Base-by-base conservation (phyloP, 1,140 invertebrate species). In the Bombus vancouverensis region DNA sequence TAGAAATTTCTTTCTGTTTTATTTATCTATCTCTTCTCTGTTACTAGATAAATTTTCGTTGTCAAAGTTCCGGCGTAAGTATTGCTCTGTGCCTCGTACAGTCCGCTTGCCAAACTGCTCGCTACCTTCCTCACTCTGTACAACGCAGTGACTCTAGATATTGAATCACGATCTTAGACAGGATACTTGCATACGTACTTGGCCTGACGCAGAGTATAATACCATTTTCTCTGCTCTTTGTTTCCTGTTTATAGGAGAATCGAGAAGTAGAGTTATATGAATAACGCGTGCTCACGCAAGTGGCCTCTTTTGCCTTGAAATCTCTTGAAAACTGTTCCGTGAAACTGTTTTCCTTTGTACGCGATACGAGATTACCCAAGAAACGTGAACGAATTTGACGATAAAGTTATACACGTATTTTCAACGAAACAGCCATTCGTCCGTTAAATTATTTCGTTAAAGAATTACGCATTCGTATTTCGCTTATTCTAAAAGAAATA, bases 191-290 rank as follows among this genome's bases (percentile, higher is more conserved):
- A 22, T 53, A 53, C 18, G 2, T 53, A 53, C 37, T 39, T 65
- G 10, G 5, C 37, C 42, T n/a, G 28, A 65, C 37, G 22, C 22
- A 18, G 13, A 39, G n/a, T n/a, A 47, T 65, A 82, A 75, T 75
- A 47, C 12, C n/a, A 25, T 28, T 73, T 65, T 82, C 32, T 22
- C 47, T 25, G 44, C 12, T 53, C 79, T 81, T 72, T 81, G 47
- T 72, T 32, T 39, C 25, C 28, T 9, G 28, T 13, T 53, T 32
- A 22, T 39, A 42, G 71, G 18, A 32, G 34, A 34, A 74, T 82
- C 70, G 39, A 34, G n/a, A 74, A 44, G n/a, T 8, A 53, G 62
- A 18, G 37, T 8, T 83, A 76, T 28, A 34, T 57, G 81, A 75
- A 83, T 66, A 72, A 65, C 37, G 66, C 47, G 47, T 71, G 28